Evolutionary conservation across 2,797 vertebrate species (phyloP).

Genomic region (Liparis tanakae): DNA sequence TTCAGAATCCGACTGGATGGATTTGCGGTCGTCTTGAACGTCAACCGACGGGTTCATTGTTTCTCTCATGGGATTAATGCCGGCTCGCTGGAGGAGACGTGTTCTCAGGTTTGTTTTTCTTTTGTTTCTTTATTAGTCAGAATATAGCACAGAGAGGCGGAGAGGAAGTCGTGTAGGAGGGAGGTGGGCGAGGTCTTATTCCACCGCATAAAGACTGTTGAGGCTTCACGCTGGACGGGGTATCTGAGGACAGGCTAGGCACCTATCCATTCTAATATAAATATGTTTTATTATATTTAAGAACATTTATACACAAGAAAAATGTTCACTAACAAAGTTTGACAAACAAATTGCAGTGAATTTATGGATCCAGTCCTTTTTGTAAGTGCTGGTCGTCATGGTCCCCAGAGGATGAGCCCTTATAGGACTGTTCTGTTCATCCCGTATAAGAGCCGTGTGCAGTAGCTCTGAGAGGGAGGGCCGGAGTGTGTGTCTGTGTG

Average conservation of each 20-base stretch:
- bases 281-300: not conserved
- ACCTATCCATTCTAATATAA: not conserved
- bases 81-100: slow-evolving; percentile 19
- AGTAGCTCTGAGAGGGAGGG: not conserved
- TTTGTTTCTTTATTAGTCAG: slow-evolving; percentile 7
- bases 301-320: not conserved
- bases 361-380: not conserved
- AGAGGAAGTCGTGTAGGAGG: slow-evolving; percentile 15
- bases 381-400: too few relatives aligned
- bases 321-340: not conserved
- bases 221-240: not conserved
- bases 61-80: slow-evolving; percentile 23
- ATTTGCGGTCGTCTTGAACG: not conserved
- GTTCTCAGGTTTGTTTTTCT: slow-evolving; percentile 12
- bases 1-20: not conserved
- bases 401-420: too few relatives aligned
- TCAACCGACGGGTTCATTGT: slow-evolving; percentile 16
- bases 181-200: slow-evolving; percentile 29
- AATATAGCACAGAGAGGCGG: not conserved
- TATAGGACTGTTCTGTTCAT: not conserved
- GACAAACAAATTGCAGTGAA: not conserved
- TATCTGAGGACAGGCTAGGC: slow-evolving; percentile 5
- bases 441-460: not conserved
- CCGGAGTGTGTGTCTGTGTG: not conserved
- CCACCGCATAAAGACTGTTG: not conserved